Evolutionary conservation across 2,888 invertebrate genomes (phyloP).

Genomic region (Hypomecis atomaria): DNA sequence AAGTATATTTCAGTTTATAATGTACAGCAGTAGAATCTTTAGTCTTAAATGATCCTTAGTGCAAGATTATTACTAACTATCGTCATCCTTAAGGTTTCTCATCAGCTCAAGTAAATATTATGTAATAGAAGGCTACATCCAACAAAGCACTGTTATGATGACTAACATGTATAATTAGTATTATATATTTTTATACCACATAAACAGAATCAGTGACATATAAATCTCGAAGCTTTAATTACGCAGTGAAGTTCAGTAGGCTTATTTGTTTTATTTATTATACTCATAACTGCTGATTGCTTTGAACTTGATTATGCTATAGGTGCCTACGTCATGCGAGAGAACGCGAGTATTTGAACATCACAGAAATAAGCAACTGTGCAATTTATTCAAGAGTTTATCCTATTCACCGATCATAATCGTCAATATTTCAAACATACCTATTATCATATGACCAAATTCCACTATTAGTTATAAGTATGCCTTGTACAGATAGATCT

Average conservation of each 20-base stretch:
- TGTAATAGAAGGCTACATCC: constrained; percentile 31
- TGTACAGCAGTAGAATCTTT: neutral
- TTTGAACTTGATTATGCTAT: neutral
- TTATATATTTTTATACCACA: constrained; percentile 12
- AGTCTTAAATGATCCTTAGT: neutral
- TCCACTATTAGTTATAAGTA: too few relatives aligned
- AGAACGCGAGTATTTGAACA: too few relatives aligned
- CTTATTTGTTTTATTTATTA: neutral
- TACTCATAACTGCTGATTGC: constrained; percentile 3
- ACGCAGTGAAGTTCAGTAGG: neutral
- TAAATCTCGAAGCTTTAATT: constrained; percentile 11
- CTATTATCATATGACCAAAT: too few relatives aligned
- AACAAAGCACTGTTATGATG: constrained; percentile 30
- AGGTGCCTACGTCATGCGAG: neutral
- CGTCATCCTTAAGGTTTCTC: constrained; percentile 17
- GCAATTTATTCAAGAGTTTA: too few relatives aligned
- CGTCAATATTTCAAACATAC: too few relatives aligned
- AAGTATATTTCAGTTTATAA: too few relatives aligned
- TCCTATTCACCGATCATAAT: too few relatives aligned
- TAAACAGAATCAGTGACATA: constrained; percentile 10
- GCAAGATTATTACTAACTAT: neutral
- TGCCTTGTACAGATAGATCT: too few relatives aligned
- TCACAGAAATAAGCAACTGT: too few relatives aligned
- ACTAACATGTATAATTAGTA: constrained; percentile 16
- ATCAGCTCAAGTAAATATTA: constrained; percentile 26